A percentile compares a stretch with the other conserved stretches of the same genome.
Conservation (phyloP, 2,113 vertebrate species). For the Myanophis thanlyinensis region DNA sequence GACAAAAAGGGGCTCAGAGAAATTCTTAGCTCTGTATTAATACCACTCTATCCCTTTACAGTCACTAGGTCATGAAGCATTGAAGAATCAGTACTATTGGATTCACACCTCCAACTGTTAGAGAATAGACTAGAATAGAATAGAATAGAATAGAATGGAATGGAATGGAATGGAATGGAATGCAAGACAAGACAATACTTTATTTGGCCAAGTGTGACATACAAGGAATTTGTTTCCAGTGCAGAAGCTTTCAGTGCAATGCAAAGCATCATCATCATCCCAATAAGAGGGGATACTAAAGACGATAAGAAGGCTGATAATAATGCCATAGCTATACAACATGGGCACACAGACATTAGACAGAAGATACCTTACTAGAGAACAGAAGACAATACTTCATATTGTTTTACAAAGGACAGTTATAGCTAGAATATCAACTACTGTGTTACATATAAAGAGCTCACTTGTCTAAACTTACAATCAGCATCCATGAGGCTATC, state of each 20-base stretch:
- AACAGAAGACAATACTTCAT: too few relatives aligned
- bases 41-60: neutral
- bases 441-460: neutral
- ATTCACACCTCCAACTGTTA: neutral
- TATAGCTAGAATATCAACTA: neutral
- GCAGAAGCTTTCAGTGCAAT: too few relatives aligned
- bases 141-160: too few relatives aligned
- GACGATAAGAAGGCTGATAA: too few relatives aligned
- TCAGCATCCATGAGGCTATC: neutral
- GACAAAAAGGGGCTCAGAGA: neutral
- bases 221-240: too few relatives aligned
- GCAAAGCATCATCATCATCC: too few relatives aligned
- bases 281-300: too few relatives aligned
- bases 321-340: neutral
- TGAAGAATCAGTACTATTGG: neutral
- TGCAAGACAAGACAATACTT: too few relatives aligned
- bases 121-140: too few relatives aligned
- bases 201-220: too few relatives aligned
- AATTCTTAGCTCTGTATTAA: neutral
- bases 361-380: neutral
- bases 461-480: neutral
- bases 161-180: too few relatives aligned
- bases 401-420: neutral
- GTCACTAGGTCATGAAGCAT: neutral
- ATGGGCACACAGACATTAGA: neutral